These are phyloP conservation scores for Psilanteris sp. DNA, from an alignment of 1,140 invertebrate genomes.

Conservation along the genomic window DNA sequence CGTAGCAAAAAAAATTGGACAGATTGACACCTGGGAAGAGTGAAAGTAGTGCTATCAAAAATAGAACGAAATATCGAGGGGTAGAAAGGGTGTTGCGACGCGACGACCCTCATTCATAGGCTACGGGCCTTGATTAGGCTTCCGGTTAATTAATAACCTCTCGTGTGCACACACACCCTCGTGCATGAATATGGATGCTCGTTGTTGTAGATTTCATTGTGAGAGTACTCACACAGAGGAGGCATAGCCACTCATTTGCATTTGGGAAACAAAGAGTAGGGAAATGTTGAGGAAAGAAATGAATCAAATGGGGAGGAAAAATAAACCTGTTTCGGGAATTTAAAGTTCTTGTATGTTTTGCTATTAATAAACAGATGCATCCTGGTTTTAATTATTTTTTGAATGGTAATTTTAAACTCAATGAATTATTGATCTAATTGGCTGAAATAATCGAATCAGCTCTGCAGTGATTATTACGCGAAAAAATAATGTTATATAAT, in stretches of 20 bases:
- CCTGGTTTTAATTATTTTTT: too few species aligned
- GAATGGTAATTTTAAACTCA: slow-evolving; percentile 4
- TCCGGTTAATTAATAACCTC: slow-evolving; percentile 80
- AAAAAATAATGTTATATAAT: too few species aligned
- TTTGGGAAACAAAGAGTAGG: slow-evolving; percentile 78
- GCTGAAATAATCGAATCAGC: too few species aligned
- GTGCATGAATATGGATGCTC: slow-evolving; percentile 79
- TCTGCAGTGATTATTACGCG: too few species aligned
- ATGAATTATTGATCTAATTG: too few species aligned
- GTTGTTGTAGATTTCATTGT: slow-evolving; percentile 75
- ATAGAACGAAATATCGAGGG: slow-evolving; percentile 29
- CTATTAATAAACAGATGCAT: too few species aligned
- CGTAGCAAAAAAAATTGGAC: slow-evolving; percentile 5
- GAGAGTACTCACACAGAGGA: slow-evolving; percentile 58
- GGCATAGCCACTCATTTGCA: slow-evolving; percentile 76
- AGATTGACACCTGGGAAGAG: slow-evolving; percentile 37
- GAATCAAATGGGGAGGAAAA: slow-evolving; percentile 38
- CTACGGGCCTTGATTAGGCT: slow-evolving; percentile 79
- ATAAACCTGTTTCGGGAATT: slow-evolving; percentile 35
- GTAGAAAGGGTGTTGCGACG: slow-evolving; percentile 63
- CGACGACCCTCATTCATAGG: slow-evolving; percentile 69
- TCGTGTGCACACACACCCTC: slow-evolving; percentile 77
- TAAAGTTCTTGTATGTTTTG: slow-evolving; percentile 20
- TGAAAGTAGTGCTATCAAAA: slow-evolving; percentile 22
- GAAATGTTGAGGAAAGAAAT: slow-evolving; percentile 46